Evolutionary conservation across 2,888 invertebrate genomes (phyloP).

Genomic region (Phlogophora meticulosa): DNA sequence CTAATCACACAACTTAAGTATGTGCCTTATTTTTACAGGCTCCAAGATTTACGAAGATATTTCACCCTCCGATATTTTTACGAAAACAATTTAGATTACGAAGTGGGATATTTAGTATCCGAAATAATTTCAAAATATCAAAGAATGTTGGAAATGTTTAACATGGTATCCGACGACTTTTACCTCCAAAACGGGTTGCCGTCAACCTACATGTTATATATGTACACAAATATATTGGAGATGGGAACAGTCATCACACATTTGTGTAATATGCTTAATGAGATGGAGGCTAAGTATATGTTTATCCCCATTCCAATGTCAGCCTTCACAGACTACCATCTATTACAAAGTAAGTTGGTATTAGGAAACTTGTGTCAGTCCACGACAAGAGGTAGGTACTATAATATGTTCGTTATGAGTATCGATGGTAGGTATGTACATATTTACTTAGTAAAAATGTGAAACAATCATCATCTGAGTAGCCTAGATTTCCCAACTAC

Average conservation of each 20-base stretch:
- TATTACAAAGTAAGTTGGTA: constrained; percentile 6
- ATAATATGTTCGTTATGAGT: too few species aligned
- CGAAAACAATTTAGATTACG: constrained; percentile 66
- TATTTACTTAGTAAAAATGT: too few species aligned
- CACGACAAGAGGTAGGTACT: too few species aligned
- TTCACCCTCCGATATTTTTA: constrained; percentile 65
- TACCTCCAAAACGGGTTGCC: constrained; percentile 24
- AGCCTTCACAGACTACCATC: constrained; percentile 42
- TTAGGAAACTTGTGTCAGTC: neutral
- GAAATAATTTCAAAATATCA: constrained; percentile 73
- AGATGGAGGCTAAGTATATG: constrained; percentile 70
- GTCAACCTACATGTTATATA: constrained; percentile 65
- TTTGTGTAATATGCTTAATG: constrained; percentile 74
- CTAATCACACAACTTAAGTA: too few species aligned
- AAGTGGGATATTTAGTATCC: constrained; percentile 72
- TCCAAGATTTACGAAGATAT: constrained; percentile 57
- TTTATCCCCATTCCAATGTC: constrained; percentile 21
- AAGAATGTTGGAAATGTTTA: constrained; percentile 71
- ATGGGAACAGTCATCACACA: constrained; percentile 68
- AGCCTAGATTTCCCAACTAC: too few species aligned
- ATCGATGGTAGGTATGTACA: too few species aligned
- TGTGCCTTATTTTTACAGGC: constrained; percentile 55
- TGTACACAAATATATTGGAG: constrained; percentile 70
- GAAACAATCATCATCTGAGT: too few species aligned
- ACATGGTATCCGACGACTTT: constrained; percentile 47